These are phyloP conservation scores for Hypotaenidia philippensis DNA, from an alignment of 2,797 vertebrate genomes.

Conservation along the genomic window DNA sequence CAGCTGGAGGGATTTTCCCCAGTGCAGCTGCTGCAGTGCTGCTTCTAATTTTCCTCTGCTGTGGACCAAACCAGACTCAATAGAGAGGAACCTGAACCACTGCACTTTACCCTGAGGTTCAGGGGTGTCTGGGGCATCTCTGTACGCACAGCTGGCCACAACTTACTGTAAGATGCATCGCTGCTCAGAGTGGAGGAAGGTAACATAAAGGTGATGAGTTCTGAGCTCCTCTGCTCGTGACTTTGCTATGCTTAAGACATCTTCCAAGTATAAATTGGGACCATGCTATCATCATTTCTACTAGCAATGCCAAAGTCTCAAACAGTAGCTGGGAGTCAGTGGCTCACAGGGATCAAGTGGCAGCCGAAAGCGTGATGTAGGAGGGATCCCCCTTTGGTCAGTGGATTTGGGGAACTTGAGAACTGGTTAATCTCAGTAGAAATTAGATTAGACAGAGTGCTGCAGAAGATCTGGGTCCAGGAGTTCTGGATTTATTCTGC, in stretches of 20 bases:
- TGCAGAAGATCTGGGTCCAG: not conserved
- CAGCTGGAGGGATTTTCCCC: not conserved
- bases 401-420: not conserved
- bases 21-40: not conserved
- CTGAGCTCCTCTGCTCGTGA: accelerated
- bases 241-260: not conserved
- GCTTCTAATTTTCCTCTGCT: too few species aligned
- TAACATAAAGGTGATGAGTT: not conserved
- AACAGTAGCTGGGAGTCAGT: not conserved
- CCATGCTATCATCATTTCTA: not conserved
- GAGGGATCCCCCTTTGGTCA: not conserved
- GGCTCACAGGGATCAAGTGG: not conserved
- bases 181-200: not conserved
- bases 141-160: not conserved
- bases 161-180: accelerated
- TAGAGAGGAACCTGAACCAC: not conserved
- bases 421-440: not conserved
- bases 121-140: not conserved
- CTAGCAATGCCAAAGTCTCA: not conserved
- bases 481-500: not conserved
- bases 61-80: not conserved
- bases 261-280: not conserved
- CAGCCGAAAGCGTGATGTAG: not conserved
- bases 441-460: not conserved
- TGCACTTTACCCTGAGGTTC: not conserved